Base-by-base conservation (phyloP, 2,888 invertebrate genomes). In the Hypselothyrea guttata region DNA sequence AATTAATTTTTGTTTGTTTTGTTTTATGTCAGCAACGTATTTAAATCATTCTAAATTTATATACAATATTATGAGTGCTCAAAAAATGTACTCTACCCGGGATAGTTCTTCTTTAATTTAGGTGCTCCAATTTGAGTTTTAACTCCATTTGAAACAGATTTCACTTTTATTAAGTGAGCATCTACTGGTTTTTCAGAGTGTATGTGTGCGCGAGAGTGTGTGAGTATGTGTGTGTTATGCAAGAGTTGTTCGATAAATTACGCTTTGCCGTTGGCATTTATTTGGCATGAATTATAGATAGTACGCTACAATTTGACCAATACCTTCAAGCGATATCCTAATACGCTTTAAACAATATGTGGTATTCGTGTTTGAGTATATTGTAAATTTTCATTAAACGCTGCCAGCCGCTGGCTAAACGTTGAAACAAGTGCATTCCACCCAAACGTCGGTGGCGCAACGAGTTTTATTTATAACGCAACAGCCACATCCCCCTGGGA, bases 401-500 rank as follows among this genome's bases (percentile, higher is more conserved):
- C 44, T 60, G 54, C 34, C 44, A 52, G 66, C 66, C 66, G 48
- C 51, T 57, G 72, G 70, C 62, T 61, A 59, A 61, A 61, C 53
- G 58, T 53, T 60, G 60, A 66, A 51, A 51, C 47, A 64, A 70
- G 79, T 76, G 62, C 68, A 75, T 62, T 72, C 62, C 35, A 55
- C 52, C 52, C 46, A 38, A 49, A 40, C 55, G 44, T 22, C 22
- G 22, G 22, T 2, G 51, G 33, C 52, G 46, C 44, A 55, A 47
- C 52, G 67, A 44, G 63, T 69, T 78, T 79, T 79, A 79, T 79
- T 79, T 79, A 79, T 81, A 79, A 71, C 78, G 81, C 78, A 79
- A 81, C 59, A 61, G 54, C 75, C 73, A 58, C 53, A 67, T 22
- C 46, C 11, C 56, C 51, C 46, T 3, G 16, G 37, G 13, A 8